These are phyloP conservation scores for Vombatus ursinus DNA, from an alignment of 2,113 vertebrate species.

Conservation along the genomic window DNA sequence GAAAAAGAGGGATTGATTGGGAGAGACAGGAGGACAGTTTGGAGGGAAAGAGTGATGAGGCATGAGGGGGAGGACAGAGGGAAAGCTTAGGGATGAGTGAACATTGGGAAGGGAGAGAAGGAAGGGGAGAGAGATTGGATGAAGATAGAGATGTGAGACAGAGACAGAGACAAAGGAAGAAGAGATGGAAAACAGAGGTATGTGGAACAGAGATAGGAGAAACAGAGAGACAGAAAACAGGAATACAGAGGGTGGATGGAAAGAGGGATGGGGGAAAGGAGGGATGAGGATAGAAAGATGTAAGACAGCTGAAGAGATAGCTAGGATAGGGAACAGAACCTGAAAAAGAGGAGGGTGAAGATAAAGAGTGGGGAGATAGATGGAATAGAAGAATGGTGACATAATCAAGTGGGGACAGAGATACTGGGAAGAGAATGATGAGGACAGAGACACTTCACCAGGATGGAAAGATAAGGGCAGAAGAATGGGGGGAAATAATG, in stretches of 20 bases:
- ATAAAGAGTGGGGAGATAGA: background rate
- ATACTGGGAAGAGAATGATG: background rate
- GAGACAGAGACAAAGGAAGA: no score
- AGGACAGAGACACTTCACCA: background rate
- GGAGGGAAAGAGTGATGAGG: background rate
- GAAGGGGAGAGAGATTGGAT: background rate
- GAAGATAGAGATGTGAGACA: background rate
- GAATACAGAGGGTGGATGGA: background rate
- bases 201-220: no score
- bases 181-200: no score
- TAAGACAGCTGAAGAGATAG: background rate
- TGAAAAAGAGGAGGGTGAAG: background rate
- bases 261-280: background rate
- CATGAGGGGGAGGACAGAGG: background rate
- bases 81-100: no score
- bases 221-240: background rate
- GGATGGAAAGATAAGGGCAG: background rate
- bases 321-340: background rate
- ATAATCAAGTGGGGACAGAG: background rate
- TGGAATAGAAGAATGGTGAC: background rate
- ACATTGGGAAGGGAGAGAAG: background rate
- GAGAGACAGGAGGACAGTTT: background rate
- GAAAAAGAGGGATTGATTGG: background rate
- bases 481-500: background rate
- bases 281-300: background rate